Evolutionary conservation across 92 coral and sea anemone genomes (phyloP).

Genomic region (Hydrozoanthus gracilis): DNA sequence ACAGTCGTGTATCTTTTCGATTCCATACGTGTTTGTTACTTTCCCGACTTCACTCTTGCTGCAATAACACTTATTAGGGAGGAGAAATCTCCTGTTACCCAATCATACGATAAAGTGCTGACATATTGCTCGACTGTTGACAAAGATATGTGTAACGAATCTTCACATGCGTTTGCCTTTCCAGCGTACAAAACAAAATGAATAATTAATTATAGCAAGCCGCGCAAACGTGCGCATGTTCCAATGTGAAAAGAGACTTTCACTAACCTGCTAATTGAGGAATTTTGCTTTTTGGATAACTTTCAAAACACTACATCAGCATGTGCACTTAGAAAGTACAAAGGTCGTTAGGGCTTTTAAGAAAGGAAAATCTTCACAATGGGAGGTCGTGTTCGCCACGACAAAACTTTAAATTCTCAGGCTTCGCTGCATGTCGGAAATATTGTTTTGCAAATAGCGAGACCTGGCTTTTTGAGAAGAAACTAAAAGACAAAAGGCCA

Average conservation of each 20-base stretch:
- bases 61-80: conserved; percentile 8
- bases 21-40: neutral
- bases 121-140: conserved; percentile 14
- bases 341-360: conserved; percentile 5
- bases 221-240: neutral
- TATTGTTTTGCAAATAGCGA: too few species aligned
- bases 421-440: conserved; percentile 21
- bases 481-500: neutral
- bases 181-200: conserved; percentile 11
- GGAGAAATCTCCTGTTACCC: conserved; percentile 47
- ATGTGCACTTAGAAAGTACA: conserved; percentile 6
- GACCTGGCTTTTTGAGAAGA: neutral
- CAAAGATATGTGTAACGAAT: neutral
- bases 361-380: neutral
- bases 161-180: conserved; percentile 16
- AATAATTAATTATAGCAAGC: conserved; percentile 13
- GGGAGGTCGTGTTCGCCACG: neutral
- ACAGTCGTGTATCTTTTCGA: conserved; percentile 13
- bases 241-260: neutral
- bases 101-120: conserved; percentile 42
- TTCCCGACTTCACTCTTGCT: neutral
- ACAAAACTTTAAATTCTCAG: neutral
- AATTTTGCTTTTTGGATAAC: neutral
- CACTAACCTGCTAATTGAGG: neutral
- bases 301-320: neutral